Percentiles rank a stretch among this genome's conserved stretches.
Evolutionary conservation across 2,113 vertebrate genomes (phyloP).

Genomic region (Sinocyclocheilus anophthalmus): DNA sequence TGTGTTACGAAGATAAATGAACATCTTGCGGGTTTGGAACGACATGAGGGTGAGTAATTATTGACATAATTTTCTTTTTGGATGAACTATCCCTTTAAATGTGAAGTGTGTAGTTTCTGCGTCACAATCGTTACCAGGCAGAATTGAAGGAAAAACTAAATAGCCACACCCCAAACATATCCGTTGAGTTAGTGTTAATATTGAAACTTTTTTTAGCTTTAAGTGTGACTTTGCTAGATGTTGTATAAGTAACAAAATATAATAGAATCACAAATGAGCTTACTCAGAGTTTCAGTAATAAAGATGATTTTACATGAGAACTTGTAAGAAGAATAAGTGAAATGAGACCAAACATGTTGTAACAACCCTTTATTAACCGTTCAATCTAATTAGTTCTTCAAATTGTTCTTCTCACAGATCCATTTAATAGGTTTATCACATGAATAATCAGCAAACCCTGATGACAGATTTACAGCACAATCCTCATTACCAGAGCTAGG

Average conservation of each 20-base stretch:
- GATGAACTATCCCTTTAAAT: too few species aligned
- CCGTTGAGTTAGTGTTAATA: background rate
- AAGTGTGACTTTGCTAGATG: background rate
- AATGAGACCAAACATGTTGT: background rate
- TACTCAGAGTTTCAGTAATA: background rate
- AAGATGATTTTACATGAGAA: background rate
- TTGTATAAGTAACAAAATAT: background rate
- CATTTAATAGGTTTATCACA: background rate
- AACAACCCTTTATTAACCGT: background rate
- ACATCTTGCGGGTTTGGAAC: too few species aligned
- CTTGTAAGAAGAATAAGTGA: background rate
- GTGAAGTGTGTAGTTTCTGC: background rate
- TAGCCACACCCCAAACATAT: background rate
- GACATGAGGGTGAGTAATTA: too few species aligned
- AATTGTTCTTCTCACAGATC: background rate
- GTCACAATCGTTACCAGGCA: background rate
- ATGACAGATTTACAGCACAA: background rate
- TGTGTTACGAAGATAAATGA: too few species aligned
- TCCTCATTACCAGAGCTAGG: background rate
- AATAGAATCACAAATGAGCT: background rate
- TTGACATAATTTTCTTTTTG: too few species aligned
- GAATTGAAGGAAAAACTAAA: background rate
- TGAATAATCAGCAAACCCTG: background rate
- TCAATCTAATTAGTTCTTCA: background rate
- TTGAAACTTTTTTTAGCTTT: background rate